Evolutionary conservation across 2,797 vertebrate species (phyloP).

Genomic region (Poecilia picta): DNA sequence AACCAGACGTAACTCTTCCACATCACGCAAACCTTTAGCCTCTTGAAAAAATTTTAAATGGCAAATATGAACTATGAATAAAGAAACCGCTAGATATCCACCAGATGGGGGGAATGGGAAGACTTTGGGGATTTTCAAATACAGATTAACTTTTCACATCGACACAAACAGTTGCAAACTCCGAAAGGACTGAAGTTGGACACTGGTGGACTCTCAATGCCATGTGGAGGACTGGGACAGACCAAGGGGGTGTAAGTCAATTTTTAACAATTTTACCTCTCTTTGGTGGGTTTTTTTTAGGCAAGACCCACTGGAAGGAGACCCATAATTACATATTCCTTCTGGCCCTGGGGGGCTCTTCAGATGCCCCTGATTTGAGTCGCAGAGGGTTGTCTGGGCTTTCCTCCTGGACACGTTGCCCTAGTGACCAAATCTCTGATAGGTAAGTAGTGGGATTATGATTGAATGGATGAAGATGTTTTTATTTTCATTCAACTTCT

Average conservation of each 20-base stretch:
- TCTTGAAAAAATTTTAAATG: constrained; percentile 24
- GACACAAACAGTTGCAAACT: not conserved
- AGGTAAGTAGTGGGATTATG: not conserved
- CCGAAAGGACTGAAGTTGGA: not conserved
- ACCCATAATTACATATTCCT: not conserved
- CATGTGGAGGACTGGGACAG: not conserved
- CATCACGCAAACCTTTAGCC: constrained; percentile 72
- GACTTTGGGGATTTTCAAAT: not conserved
- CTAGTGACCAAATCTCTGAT: not conserved
- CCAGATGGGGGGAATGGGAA: not conserved
- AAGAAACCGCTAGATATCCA: constrained; percentile 1
- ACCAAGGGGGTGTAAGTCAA: not conserved
- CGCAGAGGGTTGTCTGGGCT: not conserved
- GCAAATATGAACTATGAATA: constrained; percentile 10
- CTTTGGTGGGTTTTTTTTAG: not conserved
- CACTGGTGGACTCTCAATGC: not conserved
- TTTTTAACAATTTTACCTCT: not conserved
- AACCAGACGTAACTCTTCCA: constrained; percentile 21
- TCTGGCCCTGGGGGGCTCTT: not conserved
- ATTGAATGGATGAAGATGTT: not conserved
- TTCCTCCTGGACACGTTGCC: not conserved
- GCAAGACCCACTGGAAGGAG: not conserved
- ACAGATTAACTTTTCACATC: not conserved
- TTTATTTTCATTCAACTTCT: not conserved
- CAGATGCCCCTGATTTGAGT: not conserved